Conservation (phyloP, 1,140 invertebrate species). For the Hylaeus anthracinus region DNA sequence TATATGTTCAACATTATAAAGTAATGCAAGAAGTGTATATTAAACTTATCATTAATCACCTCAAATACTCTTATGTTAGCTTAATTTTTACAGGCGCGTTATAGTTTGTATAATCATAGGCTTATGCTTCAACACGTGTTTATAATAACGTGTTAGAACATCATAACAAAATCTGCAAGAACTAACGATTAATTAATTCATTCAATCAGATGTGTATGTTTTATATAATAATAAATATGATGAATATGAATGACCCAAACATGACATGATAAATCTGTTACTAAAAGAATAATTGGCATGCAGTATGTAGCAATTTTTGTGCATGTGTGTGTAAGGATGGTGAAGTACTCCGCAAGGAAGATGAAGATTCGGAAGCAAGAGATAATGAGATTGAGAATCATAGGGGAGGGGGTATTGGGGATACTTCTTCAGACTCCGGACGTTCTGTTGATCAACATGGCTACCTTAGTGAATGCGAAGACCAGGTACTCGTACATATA, state of each 20-base stretch:
- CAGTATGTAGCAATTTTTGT: slow-evolving; percentile 77
- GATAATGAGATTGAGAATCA: slow-evolving; percentile 75
- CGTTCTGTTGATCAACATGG: slow-evolving; percentile 75
- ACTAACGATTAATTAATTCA: slow-evolving; percentile 24
- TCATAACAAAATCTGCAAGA: slow-evolving; percentile 3
- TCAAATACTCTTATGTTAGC: not conserved
- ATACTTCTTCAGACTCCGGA: slow-evolving; percentile 75
- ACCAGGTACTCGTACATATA: slow-evolving; percentile 73
- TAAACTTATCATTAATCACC: not conserved
- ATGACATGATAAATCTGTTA: slow-evolving; percentile 27
- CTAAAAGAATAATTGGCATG: slow-evolving; percentile 69
- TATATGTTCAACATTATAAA: not conserved
- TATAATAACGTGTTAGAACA: slow-evolving; percentile 4
- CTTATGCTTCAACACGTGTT: not conserved
- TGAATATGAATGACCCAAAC: slow-evolving; percentile 15
- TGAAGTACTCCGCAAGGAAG: slow-evolving; percentile 75
- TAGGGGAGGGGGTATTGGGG: slow-evolving; percentile 72
- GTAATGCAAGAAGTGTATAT: not conserved
- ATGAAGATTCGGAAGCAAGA: slow-evolving; percentile 75
- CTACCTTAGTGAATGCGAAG: slow-evolving; percentile 75
- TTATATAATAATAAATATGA: not conserved
- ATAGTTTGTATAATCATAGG: slow-evolving; percentile 2
- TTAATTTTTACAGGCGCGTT: not conserved
- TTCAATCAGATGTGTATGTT: not conserved
- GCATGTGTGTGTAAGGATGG: slow-evolving; percentile 80